Evolutionary conservation across 2,113 vertebrate species (phyloP).

Genomic region (Callipepla californica): DNA sequence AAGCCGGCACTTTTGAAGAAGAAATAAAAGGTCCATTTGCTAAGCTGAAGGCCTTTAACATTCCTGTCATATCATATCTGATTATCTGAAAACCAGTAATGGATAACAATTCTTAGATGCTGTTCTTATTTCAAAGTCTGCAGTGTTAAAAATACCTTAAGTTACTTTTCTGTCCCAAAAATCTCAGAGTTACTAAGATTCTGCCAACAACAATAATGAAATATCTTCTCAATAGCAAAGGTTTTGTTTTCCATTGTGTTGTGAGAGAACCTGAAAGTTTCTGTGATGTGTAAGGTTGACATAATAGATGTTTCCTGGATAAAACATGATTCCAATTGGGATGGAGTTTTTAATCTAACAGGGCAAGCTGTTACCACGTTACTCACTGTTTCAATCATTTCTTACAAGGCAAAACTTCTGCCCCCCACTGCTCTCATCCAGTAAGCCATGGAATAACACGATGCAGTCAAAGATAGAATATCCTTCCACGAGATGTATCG

Average conservation of each 20-base stretch:
- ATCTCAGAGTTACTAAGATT: not conserved
- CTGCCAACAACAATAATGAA: not conserved
- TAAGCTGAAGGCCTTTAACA: conserved; percentile 40
- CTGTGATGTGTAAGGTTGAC: not conserved
- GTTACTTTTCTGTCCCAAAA: not conserved
- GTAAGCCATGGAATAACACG: not conserved
- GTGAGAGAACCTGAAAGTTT: not conserved
- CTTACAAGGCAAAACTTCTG: not conserved
- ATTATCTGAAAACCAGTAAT: conserved; percentile 20
- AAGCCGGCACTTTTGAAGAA: conserved; percentile 14
- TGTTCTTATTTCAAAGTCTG: not conserved
- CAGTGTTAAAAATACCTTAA: conserved; percentile 33
- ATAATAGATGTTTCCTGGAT: not conserved
- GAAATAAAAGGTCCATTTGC: conserved; percentile 25
- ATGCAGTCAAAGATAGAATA: not conserved
- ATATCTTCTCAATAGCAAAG: not conserved
- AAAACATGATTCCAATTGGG: not conserved
- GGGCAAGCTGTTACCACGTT: not conserved
- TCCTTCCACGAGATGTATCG: not conserved
- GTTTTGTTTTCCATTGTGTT: not conserved
- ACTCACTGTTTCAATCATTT: not conserved
- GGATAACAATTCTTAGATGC: not conserved
- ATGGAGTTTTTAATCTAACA: not conserved
- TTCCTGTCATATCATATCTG: conserved; percentile 44
- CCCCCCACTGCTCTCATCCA: not conserved